Percentiles rank a stretch among this genome's conserved stretches.
Conservation (phyloP, 2,113 vertebrate genomes). For the Nycticryphes semicollaris region DNA sequence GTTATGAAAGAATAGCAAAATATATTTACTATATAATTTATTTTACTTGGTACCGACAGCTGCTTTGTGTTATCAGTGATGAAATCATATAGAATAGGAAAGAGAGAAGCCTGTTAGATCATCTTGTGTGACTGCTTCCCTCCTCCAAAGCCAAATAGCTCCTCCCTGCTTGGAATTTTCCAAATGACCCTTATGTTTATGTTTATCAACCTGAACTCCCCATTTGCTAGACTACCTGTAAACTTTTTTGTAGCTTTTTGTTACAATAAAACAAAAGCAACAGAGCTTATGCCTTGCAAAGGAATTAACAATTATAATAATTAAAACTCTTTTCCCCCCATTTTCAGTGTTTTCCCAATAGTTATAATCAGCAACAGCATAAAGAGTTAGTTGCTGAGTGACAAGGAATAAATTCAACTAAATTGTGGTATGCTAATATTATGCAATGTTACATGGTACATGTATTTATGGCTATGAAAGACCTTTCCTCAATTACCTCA, state of each 20-base stretch:
- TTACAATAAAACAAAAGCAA: not conserved
- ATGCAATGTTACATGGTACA: not conserved
- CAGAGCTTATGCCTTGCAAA: not conserved
- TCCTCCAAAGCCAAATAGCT: not conserved
- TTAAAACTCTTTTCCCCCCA: not conserved
- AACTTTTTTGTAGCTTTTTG: not conserved
- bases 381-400: conserved; percentile 21
- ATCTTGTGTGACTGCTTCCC: not conserved
- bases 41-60: not conserved
- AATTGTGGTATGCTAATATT: conserved; percentile 10
- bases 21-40: not conserved
- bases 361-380: conserved; percentile 23
- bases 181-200: not conserved
- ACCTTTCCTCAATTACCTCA: conserved; percentile 43
- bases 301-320: not conserved
- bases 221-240: not conserved
- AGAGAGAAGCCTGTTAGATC: not conserved
- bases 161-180: not conserved
- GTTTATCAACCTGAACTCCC: not conserved
- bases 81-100: not conserved
- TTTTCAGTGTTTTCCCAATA: not conserved
- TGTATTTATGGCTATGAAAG: conserved; percentile 44
- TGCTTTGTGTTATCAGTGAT: not conserved
- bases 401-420: conserved; percentile 8
- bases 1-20: not conserved